Evolutionary conservation across 2,888 invertebrate species (phyloP).

Genomic region (Carabus problematicus): DNA sequence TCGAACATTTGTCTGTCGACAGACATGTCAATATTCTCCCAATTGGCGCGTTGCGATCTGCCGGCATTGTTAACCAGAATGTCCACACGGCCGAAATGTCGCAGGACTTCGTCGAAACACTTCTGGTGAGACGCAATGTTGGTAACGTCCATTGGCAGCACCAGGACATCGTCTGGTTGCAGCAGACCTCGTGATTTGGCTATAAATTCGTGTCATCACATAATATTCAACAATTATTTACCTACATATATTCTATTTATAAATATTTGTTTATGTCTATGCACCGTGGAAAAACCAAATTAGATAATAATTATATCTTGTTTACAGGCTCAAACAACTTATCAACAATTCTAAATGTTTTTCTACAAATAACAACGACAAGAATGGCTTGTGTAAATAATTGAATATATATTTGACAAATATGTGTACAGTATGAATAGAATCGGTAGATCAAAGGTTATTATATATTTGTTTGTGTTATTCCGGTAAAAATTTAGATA

Average conservation of each 20-base stretch:
- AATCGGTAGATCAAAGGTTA: no score
- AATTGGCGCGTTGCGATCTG: conserved; percentile 75
- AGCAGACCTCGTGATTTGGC: conserved; percentile 58
- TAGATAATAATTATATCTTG: no score
- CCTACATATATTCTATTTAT: conserved; percentile 46
- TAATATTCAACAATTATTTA: conserved; percentile 24
- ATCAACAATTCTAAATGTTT: no score
- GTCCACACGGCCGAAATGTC: conserved; percentile 76
- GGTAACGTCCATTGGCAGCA: conserved; percentile 73
- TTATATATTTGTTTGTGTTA: no score
- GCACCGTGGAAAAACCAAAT: conserved; percentile 41
- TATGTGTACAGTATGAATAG: no score
- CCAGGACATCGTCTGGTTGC: conserved; percentile 68
- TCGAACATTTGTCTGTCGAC: conserved; percentile 80
- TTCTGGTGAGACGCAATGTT: conserved; percentile 67
- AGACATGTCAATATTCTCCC: conserved; percentile 72
- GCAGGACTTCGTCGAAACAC: conserved; percentile 67
- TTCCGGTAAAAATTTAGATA: no score
- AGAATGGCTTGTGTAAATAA: no score
- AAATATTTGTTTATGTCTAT: conserved; percentile 25
- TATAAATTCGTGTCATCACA: conserved; percentile 47
- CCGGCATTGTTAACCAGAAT: conserved; percentile 85
- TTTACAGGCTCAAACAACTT: no score
- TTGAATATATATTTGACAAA: no score
- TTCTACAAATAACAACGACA: no score